phyloP scores from a whole-genome alignment of 1,140 invertebrate genomes.

The Pseudomyrmex dendroicus region DNA sequence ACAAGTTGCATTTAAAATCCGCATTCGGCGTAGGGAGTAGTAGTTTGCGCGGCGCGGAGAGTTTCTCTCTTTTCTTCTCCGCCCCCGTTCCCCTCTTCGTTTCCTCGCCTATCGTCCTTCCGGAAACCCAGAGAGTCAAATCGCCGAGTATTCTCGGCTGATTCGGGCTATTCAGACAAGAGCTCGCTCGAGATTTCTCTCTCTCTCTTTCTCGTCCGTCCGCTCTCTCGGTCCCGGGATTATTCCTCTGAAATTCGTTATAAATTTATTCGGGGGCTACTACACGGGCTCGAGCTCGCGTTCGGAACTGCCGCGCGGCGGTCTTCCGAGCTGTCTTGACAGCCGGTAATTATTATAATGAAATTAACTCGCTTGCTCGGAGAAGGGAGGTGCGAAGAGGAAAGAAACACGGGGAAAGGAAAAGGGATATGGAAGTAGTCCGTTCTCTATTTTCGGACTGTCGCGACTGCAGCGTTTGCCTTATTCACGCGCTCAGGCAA shows the following conservation, averaged over 20 bases:
- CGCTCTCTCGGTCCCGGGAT: conserved; percentile 15
- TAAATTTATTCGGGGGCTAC: conserved; percentile 53
- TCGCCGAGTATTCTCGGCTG: conserved; percentile 52
- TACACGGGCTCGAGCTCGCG: conserved; percentile 1
- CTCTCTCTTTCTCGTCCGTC: no score
- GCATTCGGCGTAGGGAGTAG: conserved; percentile 46
- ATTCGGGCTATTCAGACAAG: conserved; percentile 60
- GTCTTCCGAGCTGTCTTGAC: conserved; percentile 38
- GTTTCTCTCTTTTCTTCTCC: conserved; percentile 59
- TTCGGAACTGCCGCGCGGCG: conserved; percentile 26
- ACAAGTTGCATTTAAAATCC: conserved; percentile 79
- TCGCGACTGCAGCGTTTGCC: conserved; percentile 9
- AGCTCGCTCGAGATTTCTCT: conserved; percentile 50
- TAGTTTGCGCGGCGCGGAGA: conserved; percentile 25
- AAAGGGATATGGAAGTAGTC: neutral
- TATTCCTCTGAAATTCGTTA: conserved; percentile 57
- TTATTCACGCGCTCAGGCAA: conserved; percentile 29
- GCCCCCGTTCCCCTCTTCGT: no score
- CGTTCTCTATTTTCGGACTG: conserved; percentile 39
- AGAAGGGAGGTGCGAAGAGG: neutral
- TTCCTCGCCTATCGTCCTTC: neutral
- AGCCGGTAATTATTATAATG: conserved; percentile 53
- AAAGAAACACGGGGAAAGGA: neutral
- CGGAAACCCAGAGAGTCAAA: conserved; percentile 28
- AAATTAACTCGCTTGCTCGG: conserved; percentile 34